A percentile compares a stretch with the other conserved stretches of the same genome.
These are phyloP conservation scores for Epistrophe eligans DNA, from an alignment of 2,888 invertebrate species.

Conservation along the genomic window DNA sequence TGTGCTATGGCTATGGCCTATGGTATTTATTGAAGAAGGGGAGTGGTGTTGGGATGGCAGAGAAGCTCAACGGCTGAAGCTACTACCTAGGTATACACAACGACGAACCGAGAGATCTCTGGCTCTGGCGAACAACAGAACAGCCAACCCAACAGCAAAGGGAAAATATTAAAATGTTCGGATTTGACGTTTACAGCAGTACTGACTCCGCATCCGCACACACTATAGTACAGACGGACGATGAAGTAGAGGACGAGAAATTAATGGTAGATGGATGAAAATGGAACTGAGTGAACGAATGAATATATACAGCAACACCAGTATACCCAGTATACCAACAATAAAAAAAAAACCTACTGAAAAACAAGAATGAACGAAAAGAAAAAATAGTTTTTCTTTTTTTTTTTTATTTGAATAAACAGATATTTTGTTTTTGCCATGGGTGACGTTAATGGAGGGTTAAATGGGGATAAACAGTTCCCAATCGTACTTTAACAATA, in stretches of 20 bases:
- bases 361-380: slow-evolving; percentile 59
- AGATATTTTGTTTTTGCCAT: slow-evolving; percentile 56
- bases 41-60: slow-evolving; percentile 27
- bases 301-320: slow-evolving; percentile 32
- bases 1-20: not conserved
- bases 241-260: slow-evolving; percentile 64
- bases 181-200: slow-evolving; percentile 72
- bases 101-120: slow-evolving; percentile 58
- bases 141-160: slow-evolving; percentile 62
- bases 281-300: slow-evolving; percentile 62
- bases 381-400: slow-evolving; percentile 49
- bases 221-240: slow-evolving; percentile 38
- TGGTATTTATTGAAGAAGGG: slow-evolving; percentile 8
- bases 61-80: slow-evolving; percentile 52
- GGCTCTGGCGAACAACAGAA: slow-evolving; percentile 49
- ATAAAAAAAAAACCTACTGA: slow-evolving; percentile 42
- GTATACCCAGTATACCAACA: slow-evolving; percentile 13
- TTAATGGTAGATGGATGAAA: slow-evolving; percentile 70
- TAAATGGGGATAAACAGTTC: not conserved
- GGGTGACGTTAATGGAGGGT: slow-evolving; percentile 17
- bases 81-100: slow-evolving; percentile 56
- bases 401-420: slow-evolving; percentile 32
- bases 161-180: slow-evolving; percentile 74
- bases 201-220: slow-evolving; percentile 53
- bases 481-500: not conserved